Percentiles rank a stretch among this genome's conserved stretches.
Conservation (phyloP, 2,113 vertebrate genomes). For the Andinoacara biseriatus region DNA sequence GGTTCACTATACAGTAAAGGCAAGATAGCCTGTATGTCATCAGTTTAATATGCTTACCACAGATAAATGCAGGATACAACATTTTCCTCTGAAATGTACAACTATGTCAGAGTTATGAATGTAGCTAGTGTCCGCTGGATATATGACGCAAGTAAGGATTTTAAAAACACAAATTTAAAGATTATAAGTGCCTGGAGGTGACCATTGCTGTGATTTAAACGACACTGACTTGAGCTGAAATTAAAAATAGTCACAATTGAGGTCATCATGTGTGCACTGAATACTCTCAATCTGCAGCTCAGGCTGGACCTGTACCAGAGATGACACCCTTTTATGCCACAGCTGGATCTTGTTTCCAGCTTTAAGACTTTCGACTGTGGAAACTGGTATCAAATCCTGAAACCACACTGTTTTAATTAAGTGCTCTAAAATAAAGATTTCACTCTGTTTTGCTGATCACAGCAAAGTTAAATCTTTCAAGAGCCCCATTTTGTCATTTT, state of each 20-base stretch:
- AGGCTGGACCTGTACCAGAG: not conserved
- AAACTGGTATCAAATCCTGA: constrained; percentile 32
- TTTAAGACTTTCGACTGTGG: constrained; percentile 16
- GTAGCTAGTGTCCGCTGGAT: not conserved
- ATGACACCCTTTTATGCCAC: constrained; percentile 31
- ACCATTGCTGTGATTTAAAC: not conserved
- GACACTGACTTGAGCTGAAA: not conserved
- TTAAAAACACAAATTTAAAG: too few species aligned
- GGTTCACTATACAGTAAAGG: not conserved
- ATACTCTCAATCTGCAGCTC: not conserved
- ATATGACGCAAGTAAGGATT: too few species aligned
- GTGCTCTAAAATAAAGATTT: constrained; percentile 42
- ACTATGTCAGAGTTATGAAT: not conserved
- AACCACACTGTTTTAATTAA: constrained; percentile 40
- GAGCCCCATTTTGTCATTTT: constrained; percentile 43
- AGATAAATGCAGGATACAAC: not conserved
- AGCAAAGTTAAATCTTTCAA: constrained; percentile 47
- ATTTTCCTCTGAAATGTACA: not conserved
- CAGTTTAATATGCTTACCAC: not conserved
- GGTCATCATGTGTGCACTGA: not conserved
- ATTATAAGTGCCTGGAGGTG: too few species aligned
- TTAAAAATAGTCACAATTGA: constrained; percentile 10
- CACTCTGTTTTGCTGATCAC: constrained; percentile 50
- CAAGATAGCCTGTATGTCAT: not conserved
- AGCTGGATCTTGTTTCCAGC: constrained; percentile 55